Evolutionary conservation across 2,888 invertebrate species (phyloP), one percentile per base, ranked within the genome.

Genomic region (Drosophila birchii): DNA sequence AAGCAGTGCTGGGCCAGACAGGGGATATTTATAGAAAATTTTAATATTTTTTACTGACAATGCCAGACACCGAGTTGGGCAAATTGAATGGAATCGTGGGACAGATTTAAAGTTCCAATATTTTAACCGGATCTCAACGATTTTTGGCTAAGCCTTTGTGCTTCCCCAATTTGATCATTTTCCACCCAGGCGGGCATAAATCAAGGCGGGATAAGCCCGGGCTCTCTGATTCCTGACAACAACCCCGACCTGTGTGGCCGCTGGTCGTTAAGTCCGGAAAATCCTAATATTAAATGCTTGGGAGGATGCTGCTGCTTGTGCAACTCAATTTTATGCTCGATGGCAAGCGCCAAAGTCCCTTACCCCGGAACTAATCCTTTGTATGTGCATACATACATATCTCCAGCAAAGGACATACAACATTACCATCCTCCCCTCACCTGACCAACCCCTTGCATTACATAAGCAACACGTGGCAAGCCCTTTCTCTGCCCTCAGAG

Each of bases 401-500:
- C 39, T 12, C 32, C 61, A 23, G 70, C 44, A 49, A 54, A 54
- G 62, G 43, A 49, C 47, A 71, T 39, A 51, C n/a, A 29, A 5
- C 26, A 29, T 29, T 29, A 29, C 26, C 5, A 4, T 4, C 20
- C 51, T 16, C 5, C 51, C 16, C 20, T 20, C 38, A 34, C 39
- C 61, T 41, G 51, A 59, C 54, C 61, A 55, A 16, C 70, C 43
- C 14, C 18, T 18, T 39, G 78, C 80, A 76, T 70, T 76, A 61
- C 75, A 62, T 45, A 64, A 75, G 82, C 82, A 83, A 83, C 82
- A 83, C 86, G 82, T 83, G 82, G 79, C 82, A 63, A n/a, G 43
- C 9, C 18, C 47, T 12, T 29, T 11, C 20, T 5, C 0, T 12
- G 18, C 43, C n/a, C 20, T 26, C 32, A n/a, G 41, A 53, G 54